Conservation (phyloP, 92 coral and sea anemone species). For the Galaxea fascicularis region DNA sequence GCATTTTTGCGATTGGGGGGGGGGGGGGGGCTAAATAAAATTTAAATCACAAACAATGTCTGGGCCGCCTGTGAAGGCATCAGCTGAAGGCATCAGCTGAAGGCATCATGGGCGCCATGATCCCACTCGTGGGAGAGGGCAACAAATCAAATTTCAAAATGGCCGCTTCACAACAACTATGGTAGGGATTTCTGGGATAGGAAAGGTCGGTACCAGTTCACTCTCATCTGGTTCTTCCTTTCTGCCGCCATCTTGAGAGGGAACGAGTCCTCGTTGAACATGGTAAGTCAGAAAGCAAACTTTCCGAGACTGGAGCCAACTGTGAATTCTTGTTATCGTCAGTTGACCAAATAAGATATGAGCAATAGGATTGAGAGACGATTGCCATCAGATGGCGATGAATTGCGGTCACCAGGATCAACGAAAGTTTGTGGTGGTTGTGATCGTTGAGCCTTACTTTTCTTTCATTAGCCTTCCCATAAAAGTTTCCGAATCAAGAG, state of each 20-base stretch:
- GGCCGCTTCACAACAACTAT: background rate
- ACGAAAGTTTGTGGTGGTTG: too few relatives aligned
- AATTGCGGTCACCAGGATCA: background rate
- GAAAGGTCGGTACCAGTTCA: background rate
- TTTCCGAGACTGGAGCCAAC: background rate
- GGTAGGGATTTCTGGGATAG: slow-evolving; percentile 25
- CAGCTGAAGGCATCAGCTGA: too few relatives aligned
- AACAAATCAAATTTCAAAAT: background rate
- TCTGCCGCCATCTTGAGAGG: slow-evolving; percentile 45
- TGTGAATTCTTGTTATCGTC: too few relatives aligned
- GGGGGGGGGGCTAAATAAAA: too few relatives aligned
- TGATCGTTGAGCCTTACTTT: slow-evolving; percentile 11
- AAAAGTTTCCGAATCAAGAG: slow-evolving; percentile 92
- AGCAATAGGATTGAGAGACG: slow-evolving; percentile 1
- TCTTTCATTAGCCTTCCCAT: slow-evolving; percentile 87
- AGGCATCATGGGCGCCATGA: too few relatives aligned
- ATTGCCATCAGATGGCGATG: slow-evolving; percentile 26
- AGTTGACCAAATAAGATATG: background rate
- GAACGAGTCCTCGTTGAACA: background rate
- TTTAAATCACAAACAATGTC: too few relatives aligned
- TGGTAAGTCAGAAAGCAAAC: slow-evolving; percentile 19
- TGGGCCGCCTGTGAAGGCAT: too few relatives aligned
- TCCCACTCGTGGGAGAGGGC: too few relatives aligned
- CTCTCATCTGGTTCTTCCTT: background rate
- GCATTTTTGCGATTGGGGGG: too few relatives aligned